Conservation (phyloP, 2,113 vertebrate species). For the Scomber japonicus region DNA sequence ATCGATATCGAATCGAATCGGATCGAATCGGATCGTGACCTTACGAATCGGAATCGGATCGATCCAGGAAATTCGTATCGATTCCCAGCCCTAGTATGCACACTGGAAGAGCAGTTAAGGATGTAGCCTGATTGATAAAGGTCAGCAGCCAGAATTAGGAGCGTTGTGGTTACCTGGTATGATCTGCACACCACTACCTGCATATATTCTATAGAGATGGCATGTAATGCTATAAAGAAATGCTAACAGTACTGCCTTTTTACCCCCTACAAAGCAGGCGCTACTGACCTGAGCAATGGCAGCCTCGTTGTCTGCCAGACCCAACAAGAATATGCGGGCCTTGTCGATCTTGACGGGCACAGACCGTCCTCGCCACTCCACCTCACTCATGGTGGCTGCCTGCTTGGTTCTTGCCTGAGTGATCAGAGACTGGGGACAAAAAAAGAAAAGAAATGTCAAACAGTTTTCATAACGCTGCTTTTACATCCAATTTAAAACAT, state of each 20-base stretch:
- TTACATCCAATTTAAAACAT: too few relatives aligned
- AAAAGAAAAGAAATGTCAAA: background rate
- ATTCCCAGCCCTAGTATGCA: too few relatives aligned
- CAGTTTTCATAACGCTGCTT: too few relatives aligned
- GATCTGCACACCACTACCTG: too few relatives aligned
- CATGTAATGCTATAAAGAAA: background rate
- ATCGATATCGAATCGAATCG: too few relatives aligned
- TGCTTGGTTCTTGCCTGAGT: constrained; percentile 97
- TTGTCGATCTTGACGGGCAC: constrained; percentile 97
- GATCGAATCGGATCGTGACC: too few relatives aligned
- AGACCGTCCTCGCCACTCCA: constrained; percentile 93
- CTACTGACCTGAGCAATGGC: constrained; percentile 92
- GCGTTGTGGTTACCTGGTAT: too few relatives aligned
- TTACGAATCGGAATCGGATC: too few relatives aligned
- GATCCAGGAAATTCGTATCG: too few relatives aligned
- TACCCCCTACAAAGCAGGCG: background rate
- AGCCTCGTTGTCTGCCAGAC: constrained; percentile 94
- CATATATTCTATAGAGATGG: too few relatives aligned
- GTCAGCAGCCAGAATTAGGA: too few relatives aligned
- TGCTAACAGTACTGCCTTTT: background rate
- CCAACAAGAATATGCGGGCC: constrained; percentile 95
- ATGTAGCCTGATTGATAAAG: too few relatives aligned
- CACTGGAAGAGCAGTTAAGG: background rate
- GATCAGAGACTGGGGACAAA: constrained; percentile 87
- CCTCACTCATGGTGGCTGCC: constrained; percentile 97